phyloP scores from a whole-genome alignment of 2,113 vertebrate genomes.

The Pituophis catenifer region DNA sequence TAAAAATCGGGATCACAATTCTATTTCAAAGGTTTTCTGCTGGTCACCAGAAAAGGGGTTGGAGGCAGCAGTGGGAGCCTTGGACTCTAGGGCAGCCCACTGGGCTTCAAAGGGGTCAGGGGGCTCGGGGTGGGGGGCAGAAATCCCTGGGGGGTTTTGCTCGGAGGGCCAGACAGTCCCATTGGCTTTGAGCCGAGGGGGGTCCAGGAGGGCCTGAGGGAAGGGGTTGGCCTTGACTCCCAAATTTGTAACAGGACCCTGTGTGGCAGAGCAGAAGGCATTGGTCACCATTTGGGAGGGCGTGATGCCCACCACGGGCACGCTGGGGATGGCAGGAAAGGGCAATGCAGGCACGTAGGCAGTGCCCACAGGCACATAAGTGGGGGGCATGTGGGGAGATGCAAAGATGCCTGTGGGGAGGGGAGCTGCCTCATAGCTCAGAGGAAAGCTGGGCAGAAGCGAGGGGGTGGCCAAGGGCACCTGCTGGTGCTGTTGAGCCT shows the following conservation, averaged over 20 bases:
- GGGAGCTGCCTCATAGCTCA: constrained; percentile 70
- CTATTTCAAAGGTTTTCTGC: constrained; percentile 90
- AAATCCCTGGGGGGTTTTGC: constrained; percentile 59
- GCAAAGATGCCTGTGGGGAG: constrained; percentile 64
- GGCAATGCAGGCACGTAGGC: constrained; percentile 77
- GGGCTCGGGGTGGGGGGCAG: constrained; percentile 43
- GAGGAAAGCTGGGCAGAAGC: constrained; percentile 76
- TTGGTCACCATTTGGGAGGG: constrained; percentile 94
- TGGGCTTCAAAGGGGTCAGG: constrained; percentile 87
- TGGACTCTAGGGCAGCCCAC: constrained; percentile 87
- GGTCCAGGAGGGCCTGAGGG: constrained; percentile 31
- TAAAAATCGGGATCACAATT: constrained; percentile 71
- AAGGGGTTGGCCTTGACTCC: constrained; percentile 65
- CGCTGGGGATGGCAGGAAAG: constrained; percentile 73
- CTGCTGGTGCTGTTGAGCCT: constrained; percentile 76
- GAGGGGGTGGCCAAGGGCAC: constrained; percentile 41
- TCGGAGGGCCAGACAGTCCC: constrained; percentile 81
- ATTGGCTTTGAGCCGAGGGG: constrained; percentile 60
- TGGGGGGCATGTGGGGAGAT: constrained; percentile 66
- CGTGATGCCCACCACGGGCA: constrained; percentile 89
- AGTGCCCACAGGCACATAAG: constrained; percentile 73
- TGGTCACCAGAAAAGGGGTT: constrained; percentile 88
- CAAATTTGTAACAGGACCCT: constrained; percentile 58
- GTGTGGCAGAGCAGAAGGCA: constrained; percentile 83
- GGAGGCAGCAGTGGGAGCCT: constrained; percentile 63